Evolutionary conservation across 2,113 vertebrate species (phyloP), one percentile per base, ranked within the genome.

Genomic region (Progne subis): DNA sequence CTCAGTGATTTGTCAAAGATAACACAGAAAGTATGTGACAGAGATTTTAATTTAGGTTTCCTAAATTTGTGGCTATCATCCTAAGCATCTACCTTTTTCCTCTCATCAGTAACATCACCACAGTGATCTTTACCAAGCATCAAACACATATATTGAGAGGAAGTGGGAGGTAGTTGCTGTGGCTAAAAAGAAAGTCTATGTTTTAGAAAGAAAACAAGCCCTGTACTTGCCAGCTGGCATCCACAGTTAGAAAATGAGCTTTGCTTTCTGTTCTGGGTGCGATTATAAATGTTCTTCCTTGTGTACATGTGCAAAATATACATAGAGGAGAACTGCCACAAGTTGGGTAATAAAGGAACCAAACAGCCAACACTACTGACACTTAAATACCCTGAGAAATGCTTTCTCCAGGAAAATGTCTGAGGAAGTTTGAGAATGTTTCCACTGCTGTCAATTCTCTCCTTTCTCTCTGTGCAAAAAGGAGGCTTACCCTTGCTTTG

Each of bases 141-240:
- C 67, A 60, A 80, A 69, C 14, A 32, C 0, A 1, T 34, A 56
- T 82, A 89, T 87, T 61, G 74, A 87, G 50, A 85, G 37, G 65
- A 97, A 84, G 69, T 84, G 28, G 50, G 81, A 95, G 75, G 63
- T 56, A 81, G 68, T 26, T 90, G 57, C 63, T 92, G 50, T 65
- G 14, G 11, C 49, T 74, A 75, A 81, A 81, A 86, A 21, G n/a
- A 80, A 94, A 74, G 44, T 59, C 70, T 77, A 18, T 46, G 29
- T 61, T 94, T 92, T 34, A 94, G 46, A 80, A 74, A 50, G 63
- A 84, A 91, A 89, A 75, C 29, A 89, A 92, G 26, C 17, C n/a
- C 26, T 39, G 16, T 37, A 12, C 26, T 71, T 50, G 77, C 78
- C 82, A 82, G 49, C 65, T 94, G 67, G 69, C 65, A 91, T 11